Evolutionary conservation across 1,140 invertebrate genomes (phyloP), one percentile per base, ranked within the genome.

Genomic region (Drosophila varians): DNA sequence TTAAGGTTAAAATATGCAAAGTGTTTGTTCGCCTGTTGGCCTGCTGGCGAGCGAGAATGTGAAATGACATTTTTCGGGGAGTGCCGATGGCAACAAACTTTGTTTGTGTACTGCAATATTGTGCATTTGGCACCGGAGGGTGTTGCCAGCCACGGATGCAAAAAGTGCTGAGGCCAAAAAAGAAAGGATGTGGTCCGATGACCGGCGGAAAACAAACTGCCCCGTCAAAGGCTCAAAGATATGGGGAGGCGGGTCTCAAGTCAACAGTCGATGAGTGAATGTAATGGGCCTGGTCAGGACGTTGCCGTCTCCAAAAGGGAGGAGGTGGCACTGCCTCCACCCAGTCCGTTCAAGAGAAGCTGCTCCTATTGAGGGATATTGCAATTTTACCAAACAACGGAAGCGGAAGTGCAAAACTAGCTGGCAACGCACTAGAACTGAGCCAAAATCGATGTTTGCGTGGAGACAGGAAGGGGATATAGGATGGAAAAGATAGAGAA

Each of bases 351-450:
- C 2, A 43, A 40, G 53, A 60, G 47, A 57, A 45, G 49, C 46
- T 68, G 52, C 12, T 53, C 45, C 43, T 62, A 54, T n/a, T 31
- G 28, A 52, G 68, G 64, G 78, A 86, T 77, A 87, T 80, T 87
- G 77, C 64, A 74, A 82, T 77, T 82, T 86, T 56, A 48, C 47
- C 64, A 77, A 80, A 62, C 69, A 82, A 55, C 69, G 77, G 77
- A 87, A 87, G 28, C 83, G 77, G 83, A 82, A 82, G 74, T 77
- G 64, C 55, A 57, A 58, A 66, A 60, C 62, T 43, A 66, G 52
- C 58, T 68, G 43, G 26, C 65, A 54, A 74, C 69, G 46, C 56
- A 53, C 73, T 55, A 57, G 45, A 25, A 52, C 69, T 42, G 42
- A 53, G 48, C 23, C 34, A 49, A 78, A 80, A 86, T 84, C 80